Evolutionary conservation across 2,888 invertebrate species (phyloP).

Genomic region (Caenorhabditis becei): DNA sequence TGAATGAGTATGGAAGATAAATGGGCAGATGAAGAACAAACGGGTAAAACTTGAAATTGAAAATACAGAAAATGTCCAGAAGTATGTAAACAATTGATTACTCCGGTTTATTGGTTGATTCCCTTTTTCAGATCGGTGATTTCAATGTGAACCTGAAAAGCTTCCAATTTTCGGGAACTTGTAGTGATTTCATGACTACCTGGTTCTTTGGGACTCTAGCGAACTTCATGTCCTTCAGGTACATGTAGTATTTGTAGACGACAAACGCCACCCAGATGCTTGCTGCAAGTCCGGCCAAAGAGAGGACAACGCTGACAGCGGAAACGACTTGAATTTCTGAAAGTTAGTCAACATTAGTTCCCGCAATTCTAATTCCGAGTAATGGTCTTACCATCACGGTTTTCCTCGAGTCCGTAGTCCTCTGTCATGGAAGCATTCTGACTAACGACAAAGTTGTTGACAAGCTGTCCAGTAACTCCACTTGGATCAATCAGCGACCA

Average conservation of each 20-base stretch:
- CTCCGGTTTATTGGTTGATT: constrained; percentile 50
- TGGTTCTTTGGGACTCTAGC: constrained; percentile 69
- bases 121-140: constrained; percentile 66
- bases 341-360: constrained; percentile 9
- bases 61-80: constrained; percentile 5
- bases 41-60: constrained; percentile 25
- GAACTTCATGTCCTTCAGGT: constrained; percentile 69
- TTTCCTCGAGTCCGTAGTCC: constrained; percentile 60
- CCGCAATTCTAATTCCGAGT: too few species aligned
- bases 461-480: constrained; percentile 59
- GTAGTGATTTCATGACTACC: constrained; percentile 29
- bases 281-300: constrained; percentile 61
- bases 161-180: background rate
- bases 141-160: constrained; percentile 64
- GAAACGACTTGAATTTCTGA: constrained; percentile 64
- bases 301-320: constrained; percentile 54
- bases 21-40: constrained; percentile 2
- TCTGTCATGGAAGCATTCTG: constrained; percentile 57
- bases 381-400: constrained; percentile 54
- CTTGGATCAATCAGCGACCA: constrained; percentile 71
- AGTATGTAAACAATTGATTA: too few species aligned
- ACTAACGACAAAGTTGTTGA: constrained; percentile 64
- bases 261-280: constrained; percentile 68
- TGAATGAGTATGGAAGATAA: background rate
- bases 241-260: constrained; percentile 70